These are phyloP conservation scores for Ondatra zibethicus DNA, from an alignment of 2,113 vertebrate genomes.

Conservation along the genomic window DNA sequence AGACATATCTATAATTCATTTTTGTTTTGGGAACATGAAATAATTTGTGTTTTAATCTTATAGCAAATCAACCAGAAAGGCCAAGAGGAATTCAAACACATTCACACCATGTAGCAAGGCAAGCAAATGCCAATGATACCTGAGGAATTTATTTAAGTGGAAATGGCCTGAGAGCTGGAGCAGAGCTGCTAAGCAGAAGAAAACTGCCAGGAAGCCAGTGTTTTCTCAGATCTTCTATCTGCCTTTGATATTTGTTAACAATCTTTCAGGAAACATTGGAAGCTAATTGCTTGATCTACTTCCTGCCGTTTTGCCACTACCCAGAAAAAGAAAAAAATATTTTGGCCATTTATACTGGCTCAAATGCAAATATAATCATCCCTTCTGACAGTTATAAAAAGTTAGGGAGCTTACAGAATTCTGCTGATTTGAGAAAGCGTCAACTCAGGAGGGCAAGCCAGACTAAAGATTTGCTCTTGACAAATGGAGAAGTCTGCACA, in stretches of 20 bases:
- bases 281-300: constrained; percentile 53
- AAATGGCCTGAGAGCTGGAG: constrained; percentile 18
- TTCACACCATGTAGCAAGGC: neutral
- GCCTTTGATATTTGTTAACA: constrained; percentile 64
- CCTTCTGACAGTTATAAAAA: constrained; percentile 16
- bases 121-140: neutral
- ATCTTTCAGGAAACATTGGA: constrained; percentile 39
- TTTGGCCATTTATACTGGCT: neutral
- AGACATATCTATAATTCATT: constrained; percentile 35
- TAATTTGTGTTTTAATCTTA: constrained; percentile 75
- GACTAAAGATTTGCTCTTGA: neutral
- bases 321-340: constrained; percentile 4
- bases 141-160: constrained; percentile 40
- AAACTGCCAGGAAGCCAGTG: constrained; percentile 46
- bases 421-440: neutral
- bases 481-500: neutral
- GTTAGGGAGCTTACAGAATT: constrained; percentile 26
- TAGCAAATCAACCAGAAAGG: constrained; percentile 70
- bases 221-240: constrained; percentile 58
- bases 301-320: neutral
- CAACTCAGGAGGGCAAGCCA: neutral
- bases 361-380: constrained; percentile 52
- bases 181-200: constrained; percentile 13
- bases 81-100: constrained; percentile 78
- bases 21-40: constrained; percentile 74